Percentiles rank a stretch among this genome's conserved stretches.
These are phyloP conservation scores for Noctua pronuba DNA, from an alignment of 2,888 invertebrate genomes.

Conservation along the genomic window DNA sequence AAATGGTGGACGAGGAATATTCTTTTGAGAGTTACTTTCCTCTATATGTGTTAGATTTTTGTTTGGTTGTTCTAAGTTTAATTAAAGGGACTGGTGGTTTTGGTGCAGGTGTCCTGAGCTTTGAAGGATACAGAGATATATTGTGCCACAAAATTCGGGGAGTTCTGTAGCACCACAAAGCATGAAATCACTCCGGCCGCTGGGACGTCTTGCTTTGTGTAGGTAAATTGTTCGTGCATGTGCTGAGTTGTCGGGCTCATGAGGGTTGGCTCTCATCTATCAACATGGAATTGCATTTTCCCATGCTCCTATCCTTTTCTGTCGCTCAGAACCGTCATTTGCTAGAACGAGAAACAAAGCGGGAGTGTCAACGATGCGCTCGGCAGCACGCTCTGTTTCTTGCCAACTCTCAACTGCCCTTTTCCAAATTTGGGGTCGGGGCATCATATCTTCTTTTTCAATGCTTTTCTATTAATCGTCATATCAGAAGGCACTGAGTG, in stretches of 20 bases:
- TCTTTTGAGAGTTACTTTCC: constrained; percentile 24
- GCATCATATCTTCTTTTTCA: background rate
- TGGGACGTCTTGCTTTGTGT: background rate
- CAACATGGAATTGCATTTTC: background rate
- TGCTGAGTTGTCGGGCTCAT: background rate
- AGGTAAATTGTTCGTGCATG: background rate
- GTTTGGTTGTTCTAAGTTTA: background rate
- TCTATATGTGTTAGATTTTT: background rate
- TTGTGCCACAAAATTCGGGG: background rate
- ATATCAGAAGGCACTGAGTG: background rate
- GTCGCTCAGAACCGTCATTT: background rate
- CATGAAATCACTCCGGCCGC: background rate
- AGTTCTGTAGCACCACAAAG: background rate
- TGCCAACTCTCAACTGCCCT: background rate
- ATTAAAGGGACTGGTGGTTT: background rate
- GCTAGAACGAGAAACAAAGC: background rate
- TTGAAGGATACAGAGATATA: background rate
- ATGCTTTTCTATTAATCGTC: background rate
- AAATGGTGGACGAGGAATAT: constrained; percentile 45
- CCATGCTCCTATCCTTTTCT: background rate
- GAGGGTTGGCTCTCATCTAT: background rate
- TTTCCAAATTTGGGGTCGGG: background rate
- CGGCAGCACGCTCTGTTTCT: background rate
- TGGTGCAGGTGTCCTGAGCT: background rate
- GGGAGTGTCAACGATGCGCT: background rate